These are phyloP conservation scores for Psephotus haematonotus DNA, from an alignment of 2,113 vertebrate genomes.

Conservation along the genomic window DNA sequence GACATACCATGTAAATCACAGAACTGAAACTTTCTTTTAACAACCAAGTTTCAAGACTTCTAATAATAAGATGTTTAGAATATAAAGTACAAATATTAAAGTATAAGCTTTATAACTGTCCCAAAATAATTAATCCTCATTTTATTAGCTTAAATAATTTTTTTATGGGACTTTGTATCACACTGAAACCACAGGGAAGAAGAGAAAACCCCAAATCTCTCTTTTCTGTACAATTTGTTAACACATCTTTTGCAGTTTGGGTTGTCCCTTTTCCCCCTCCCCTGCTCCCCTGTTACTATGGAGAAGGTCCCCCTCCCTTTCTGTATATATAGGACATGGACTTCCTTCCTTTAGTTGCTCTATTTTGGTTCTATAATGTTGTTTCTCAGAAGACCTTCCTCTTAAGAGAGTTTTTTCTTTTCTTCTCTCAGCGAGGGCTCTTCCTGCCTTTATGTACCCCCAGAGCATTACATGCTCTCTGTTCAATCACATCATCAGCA, in stretches of 20 bases:
- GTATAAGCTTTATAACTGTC: not conserved
- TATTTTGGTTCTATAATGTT: constrained; percentile 43
- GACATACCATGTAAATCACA: accelerated
- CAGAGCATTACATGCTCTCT: not conserved
- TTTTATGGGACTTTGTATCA: not conserved
- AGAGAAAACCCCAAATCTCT: not conserved
- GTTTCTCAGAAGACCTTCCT: constrained; percentile 51
- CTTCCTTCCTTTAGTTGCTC: constrained; percentile 67
- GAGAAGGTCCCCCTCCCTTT: constrained; percentile 36
- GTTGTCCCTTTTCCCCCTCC: not conserved
- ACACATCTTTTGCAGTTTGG: not conserved
- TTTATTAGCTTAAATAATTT: not conserved
- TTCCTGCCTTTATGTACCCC: constrained; percentile 47
- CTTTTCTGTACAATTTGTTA: not conserved
- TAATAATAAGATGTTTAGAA: not conserved
- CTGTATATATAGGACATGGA: constrained; percentile 36
- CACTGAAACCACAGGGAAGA: not conserved
- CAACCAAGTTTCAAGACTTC: not conserved
- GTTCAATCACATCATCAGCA: not conserved
- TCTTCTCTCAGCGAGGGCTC: not conserved
- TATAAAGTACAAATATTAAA: not conserved
- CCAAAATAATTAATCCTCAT: not conserved
- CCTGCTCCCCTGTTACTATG: not conserved
- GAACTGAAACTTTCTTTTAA: not conserved
- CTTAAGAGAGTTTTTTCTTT: constrained; percentile 22